Evolutionary conservation across 1,140 invertebrate species (phyloP).

Genomic region (Pseudomyrmex cubaensis): DNA sequence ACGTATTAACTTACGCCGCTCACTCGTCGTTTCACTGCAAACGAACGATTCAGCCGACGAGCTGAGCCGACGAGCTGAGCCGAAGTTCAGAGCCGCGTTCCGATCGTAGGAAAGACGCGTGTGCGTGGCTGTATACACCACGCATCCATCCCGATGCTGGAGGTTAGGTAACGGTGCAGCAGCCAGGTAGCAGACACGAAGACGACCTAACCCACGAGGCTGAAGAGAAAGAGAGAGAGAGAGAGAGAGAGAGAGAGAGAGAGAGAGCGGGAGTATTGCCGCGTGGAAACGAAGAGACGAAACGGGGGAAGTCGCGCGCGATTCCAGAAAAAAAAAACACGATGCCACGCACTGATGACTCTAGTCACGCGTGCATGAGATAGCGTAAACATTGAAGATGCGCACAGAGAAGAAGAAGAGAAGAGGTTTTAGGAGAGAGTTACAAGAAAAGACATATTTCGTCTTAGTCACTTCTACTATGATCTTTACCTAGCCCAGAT

Average conservation of each 20-base stretch:
- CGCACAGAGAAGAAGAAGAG: background rate
- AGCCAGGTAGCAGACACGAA: conserved; percentile 81
- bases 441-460: background rate
- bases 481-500: conserved; percentile 66
- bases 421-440: background rate
- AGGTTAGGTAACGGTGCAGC: conserved; percentile 84
- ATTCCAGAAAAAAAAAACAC: conserved; percentile 48
- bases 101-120: conserved; percentile 58
- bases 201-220: conserved; percentile 72
- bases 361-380: conserved; percentile 14
- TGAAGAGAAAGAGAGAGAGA: conserved; percentile 12
- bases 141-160: conserved; percentile 59
- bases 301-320: conserved; percentile 18
- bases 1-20: conserved; percentile 32
- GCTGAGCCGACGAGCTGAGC: conserved; percentile 21
- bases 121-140: conserved; percentile 59
- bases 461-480: too few species aligned
- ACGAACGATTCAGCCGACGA: conserved; percentile 31
- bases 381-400: conserved; percentile 32
- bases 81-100: conserved; percentile 36
- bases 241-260: conserved; percentile 48
- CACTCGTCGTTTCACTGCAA: conserved; percentile 5
- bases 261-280: conserved; percentile 32
- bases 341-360: conserved; percentile 15
- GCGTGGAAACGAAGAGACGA: conserved; percentile 6